phyloP scores from a whole-genome alignment of 2,888 invertebrate species.

The Pollenia labialis region DNA sequence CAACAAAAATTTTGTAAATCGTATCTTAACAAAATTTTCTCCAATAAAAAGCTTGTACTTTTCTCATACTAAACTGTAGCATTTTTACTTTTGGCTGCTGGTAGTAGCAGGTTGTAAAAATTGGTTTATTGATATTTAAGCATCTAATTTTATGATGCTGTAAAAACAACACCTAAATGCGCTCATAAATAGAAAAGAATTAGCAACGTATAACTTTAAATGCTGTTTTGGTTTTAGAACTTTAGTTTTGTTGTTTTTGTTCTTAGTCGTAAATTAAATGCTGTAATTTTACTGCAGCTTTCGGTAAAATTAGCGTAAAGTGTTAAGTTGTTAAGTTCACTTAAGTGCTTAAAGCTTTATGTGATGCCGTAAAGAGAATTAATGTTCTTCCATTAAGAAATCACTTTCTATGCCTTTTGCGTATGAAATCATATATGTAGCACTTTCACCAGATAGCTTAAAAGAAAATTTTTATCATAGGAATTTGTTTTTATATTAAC shows the following conservation, averaged over 20 bases:
- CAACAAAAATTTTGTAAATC: too few relatives aligned
- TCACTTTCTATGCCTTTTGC: too few relatives aligned
- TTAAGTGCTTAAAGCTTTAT: too few relatives aligned
- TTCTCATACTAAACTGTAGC: too few relatives aligned
- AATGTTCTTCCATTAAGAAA: too few relatives aligned
- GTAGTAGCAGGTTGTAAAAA: not conserved
- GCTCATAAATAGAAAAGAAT: not conserved
- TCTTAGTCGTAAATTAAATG: constrained; percentile 4
- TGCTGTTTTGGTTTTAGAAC: not conserved
- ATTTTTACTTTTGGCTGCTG: not conserved
- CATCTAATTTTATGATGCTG: constrained; percentile 26
- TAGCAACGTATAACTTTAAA: not conserved
- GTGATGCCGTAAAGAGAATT: too few relatives aligned
- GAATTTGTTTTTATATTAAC: too few relatives aligned
- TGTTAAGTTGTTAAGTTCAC: not conserved
- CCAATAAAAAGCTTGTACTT: too few relatives aligned
- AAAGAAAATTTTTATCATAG: too few relatives aligned
- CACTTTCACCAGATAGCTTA: too few relatives aligned
- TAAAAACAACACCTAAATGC: constrained; percentile 13
- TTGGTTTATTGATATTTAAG: constrained; percentile 33
- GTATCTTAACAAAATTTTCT: too few relatives aligned
- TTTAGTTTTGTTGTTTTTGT: not conserved
- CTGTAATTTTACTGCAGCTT: not conserved
- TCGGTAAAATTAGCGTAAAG: not conserved
- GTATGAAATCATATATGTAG: too few relatives aligned